A percentile compares a stretch with the other conserved stretches of the same genome.
Evolutionary conservation across 2,113 vertebrate genomes (phyloP).

Genomic region (Xerus inauris): DNA sequence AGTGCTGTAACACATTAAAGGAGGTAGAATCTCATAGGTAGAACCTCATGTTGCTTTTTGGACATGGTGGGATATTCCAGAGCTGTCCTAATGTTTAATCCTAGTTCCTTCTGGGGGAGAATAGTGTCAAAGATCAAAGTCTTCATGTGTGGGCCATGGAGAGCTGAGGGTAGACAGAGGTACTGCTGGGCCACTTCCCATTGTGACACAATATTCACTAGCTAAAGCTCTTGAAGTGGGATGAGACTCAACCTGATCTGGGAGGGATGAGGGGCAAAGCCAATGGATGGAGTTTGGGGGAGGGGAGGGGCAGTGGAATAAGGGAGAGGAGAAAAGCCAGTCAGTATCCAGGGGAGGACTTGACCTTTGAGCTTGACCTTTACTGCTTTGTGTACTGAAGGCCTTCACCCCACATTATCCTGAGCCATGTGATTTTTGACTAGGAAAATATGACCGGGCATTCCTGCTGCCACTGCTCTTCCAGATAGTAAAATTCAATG

Average conservation of each 20-base stretch:
- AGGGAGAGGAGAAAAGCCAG: background rate
- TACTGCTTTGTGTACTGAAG: background rate
- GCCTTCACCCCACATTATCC: background rate
- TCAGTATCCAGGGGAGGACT: background rate
- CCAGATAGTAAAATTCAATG: background rate
- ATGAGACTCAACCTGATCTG: no score
- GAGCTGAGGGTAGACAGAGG: background rate
- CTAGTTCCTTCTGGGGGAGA: background rate
- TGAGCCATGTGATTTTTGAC: background rate
- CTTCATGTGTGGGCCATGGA: fast-evolving
- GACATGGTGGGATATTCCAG: background rate
- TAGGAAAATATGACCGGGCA: background rate
- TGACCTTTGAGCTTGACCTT: background rate
- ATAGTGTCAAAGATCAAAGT: background rate
- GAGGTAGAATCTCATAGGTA: no score
- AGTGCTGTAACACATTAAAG: background rate
- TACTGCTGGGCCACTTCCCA: background rate
- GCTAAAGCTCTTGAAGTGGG: background rate
- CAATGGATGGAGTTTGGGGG: background rate
- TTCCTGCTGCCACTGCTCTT: background rate
- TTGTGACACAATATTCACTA: background rate
- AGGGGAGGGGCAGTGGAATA: no score
- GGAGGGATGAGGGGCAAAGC: background rate
- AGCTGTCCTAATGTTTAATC: fast-evolving
- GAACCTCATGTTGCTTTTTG: background rate